Evolutionary conservation across 1,140 invertebrate genomes (phyloP).

Genomic region (Saccostrea echinata): DNA sequence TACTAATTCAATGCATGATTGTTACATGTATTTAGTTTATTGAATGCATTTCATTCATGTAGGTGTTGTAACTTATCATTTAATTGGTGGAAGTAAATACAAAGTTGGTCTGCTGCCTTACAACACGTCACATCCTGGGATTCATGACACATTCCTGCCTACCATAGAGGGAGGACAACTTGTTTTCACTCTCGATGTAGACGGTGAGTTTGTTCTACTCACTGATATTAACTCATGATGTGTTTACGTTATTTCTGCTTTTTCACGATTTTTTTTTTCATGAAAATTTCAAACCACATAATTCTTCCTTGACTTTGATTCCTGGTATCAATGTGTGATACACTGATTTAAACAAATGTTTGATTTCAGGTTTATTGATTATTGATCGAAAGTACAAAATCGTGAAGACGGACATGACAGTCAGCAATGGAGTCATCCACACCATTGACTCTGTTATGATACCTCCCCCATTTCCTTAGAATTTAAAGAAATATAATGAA

Average conservation of each 20-base stretch:
- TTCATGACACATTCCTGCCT: not conserved
- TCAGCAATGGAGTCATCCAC: not conserved
- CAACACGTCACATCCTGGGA: constrained; percentile 1
- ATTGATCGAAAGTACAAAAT: constrained; percentile 1
- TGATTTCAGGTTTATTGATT: not conserved
- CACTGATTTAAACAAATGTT: not conserved
- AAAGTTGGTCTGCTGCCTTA: not conserved
- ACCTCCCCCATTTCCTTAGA: not conserved
- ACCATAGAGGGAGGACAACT: constrained; percentile 13
- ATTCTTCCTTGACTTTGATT: no score
- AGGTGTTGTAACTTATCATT: constrained; percentile 40
- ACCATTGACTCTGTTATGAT: not conserved
- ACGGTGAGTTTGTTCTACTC: not conserved
- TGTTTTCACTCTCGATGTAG: constrained; percentile 3
- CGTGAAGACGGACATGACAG: constrained; percentile 4
- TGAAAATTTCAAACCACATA: no score
- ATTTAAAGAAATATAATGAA: no score
- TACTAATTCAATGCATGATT: not conserved
- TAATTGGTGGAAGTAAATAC: constrained; percentile 36
- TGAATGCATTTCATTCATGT: not conserved
- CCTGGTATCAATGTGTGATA: no score
- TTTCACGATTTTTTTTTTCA: no score
- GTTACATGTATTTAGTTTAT: not conserved
- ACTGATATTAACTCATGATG: no score
- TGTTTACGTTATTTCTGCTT: no score